A percentile compares a stretch with the other conserved stretches of the same genome.
Evolutionary conservation across 2,113 vertebrate genomes (phyloP).

Genomic region (Lophura nycthemera): DNA sequence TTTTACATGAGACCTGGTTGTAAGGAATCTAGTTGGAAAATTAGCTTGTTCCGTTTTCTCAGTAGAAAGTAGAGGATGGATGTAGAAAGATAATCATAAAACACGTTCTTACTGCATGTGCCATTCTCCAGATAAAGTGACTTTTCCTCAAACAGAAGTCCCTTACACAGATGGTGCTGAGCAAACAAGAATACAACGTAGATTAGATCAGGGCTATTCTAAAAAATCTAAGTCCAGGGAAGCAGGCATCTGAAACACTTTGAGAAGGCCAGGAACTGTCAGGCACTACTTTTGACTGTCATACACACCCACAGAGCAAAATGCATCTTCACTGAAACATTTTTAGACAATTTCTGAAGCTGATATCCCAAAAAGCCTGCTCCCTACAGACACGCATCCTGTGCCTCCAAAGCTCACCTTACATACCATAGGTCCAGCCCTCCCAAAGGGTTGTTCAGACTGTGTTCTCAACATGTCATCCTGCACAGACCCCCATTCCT

Average conservation of each 20-base stretch:
- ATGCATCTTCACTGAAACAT: rapidly evolving
- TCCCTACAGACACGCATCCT: neutral
- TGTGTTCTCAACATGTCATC: neutral
- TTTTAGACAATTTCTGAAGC: neutral
- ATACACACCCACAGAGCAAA: neutral
- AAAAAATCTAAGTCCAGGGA: neutral
- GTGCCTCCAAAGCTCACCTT: neutral
- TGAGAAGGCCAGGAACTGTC: neutral
- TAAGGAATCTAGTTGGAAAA: neutral
- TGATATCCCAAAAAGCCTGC: neutral
- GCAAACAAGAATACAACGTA: neutral
- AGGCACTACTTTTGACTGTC: neutral
- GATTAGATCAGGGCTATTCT: neutral
- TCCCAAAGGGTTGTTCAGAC: rapidly evolving
- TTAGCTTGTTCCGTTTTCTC: neutral
- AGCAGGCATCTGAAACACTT: neutral
- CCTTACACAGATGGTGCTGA: rapidly evolving
- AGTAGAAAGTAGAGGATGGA: neutral
- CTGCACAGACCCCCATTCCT: neutral
- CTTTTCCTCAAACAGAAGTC: neutral
- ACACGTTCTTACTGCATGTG: neutral
- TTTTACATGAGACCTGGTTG: neutral
- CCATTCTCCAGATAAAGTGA: neutral
- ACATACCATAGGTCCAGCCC: neutral
- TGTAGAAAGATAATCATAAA: neutral